A percentile compares a stretch with the other conserved stretches of the same genome.
phyloP scores from a whole-genome alignment of 2,113 vertebrate genomes.

The Clarias batrachus region DNA sequence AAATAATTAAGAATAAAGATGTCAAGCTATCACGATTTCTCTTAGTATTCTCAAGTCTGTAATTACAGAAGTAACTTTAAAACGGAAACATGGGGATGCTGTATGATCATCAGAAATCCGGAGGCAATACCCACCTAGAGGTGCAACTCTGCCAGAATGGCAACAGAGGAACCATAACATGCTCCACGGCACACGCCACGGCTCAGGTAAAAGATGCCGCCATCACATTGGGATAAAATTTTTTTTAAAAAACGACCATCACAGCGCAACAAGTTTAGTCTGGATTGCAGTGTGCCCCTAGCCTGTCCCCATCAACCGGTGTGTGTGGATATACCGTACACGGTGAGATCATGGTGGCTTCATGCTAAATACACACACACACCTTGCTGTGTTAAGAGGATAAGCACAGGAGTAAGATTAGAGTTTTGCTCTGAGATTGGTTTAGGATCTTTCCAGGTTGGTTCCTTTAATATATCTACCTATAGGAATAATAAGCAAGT shows the following conservation, averaged over 20 bases:
- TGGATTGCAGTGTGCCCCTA: background rate
- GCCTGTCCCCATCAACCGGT: background rate
- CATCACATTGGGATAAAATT: conserved; percentile 16
- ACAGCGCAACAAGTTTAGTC: background rate
- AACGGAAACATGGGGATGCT: no score
- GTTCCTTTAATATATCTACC: conserved; percentile 61
- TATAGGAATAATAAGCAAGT: conserved; percentile 37
- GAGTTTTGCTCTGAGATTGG: conserved; percentile 64
- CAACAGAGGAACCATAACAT: conserved; percentile 87
- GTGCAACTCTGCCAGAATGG: conserved; percentile 80
- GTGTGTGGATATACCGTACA: conserved; percentile 3
- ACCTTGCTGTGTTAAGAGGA: conserved; percentile 80
- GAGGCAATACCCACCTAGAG: conserved; percentile 77
- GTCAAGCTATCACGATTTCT: no score
- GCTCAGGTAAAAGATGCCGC: background rate
- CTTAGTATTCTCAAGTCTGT: background rate
- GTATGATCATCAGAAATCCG: background rate
- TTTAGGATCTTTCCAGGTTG: conserved; percentile 54
- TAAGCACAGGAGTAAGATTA: conserved; percentile 81
- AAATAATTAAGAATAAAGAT: background rate
- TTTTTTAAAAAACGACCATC: conserved; percentile 4
- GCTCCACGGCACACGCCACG: conserved; percentile 75
- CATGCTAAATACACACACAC: conserved; percentile 24
- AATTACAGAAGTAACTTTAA: background rate
- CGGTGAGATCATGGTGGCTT: conserved; percentile 35